Evolutionary conservation across 2,888 invertebrate genomes (phyloP), one percentile per base, ranked within the genome.

Genomic region (Cheilosia grossa): DNA sequence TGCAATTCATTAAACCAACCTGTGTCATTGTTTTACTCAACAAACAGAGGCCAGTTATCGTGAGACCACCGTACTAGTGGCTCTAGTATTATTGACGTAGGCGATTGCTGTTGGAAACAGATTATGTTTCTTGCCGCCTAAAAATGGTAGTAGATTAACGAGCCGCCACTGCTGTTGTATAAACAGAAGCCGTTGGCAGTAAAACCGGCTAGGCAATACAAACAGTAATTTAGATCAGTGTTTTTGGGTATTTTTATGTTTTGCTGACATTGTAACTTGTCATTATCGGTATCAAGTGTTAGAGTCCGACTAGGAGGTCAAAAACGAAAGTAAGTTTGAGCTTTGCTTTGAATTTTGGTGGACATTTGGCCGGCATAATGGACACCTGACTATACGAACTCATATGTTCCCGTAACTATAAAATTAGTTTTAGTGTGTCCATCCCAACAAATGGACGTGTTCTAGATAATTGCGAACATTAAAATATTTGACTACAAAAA

Each of bases 21-120:
- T 72, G 59, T 66, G 72, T 82, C 72, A 82, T 75, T 73, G 73
- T 82, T 47, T 77, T 53, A 77, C 77, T 70, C 77, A 47, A 61
- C 72, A 70, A 61, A 17, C 40, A 5, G 24, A 5, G 24, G 13
- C 9, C 15, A 27, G 24, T 24, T 15, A 24, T 27, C 51, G 24
- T 21, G 27, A 51, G 33, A 33, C 56, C 54, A 42, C 49, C 27
- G 27, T 19, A 15, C 17, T 47, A 42, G 30, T 30, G 64, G 6
- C 21, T 9, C 30, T 9, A 30, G 30, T 1, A 30, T 54, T 37
- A 27, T 64, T 27, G 64, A 42, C n/a, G 44, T 33, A 66, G 21
- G 10, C 5, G 21, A 49, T 51, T 40, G 24, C 42, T 19, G 53
- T 42, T 42, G 27, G 17, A 6, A 51, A 49, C n/a, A 53, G n/a